phyloP scores from a whole-genome alignment of 2,797 vertebrate species.

The Liparis tanakae region DNA sequence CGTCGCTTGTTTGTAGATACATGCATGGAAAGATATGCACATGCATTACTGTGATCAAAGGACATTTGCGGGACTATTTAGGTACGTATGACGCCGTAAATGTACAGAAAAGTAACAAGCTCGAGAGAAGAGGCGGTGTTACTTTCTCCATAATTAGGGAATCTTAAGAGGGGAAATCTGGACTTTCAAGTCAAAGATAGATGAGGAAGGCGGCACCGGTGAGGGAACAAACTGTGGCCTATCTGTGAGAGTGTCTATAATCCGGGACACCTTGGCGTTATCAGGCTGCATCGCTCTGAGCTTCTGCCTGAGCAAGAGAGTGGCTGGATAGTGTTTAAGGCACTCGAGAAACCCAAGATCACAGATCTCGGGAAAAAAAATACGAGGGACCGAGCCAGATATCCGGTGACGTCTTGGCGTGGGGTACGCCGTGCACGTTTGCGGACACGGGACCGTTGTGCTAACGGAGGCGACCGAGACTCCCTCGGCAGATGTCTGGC shows the following conservation, averaged over 20 bases:
- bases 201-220: slow-evolving; percentile 44
- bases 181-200: slow-evolving; percentile 50
- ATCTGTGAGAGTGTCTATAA: slow-evolving; percentile 70
- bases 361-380: slow-evolving; percentile 8
- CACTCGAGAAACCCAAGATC: slow-evolving; percentile 59
- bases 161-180: slow-evolving; percentile 38
- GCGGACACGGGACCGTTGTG: slow-evolving; percentile 17
- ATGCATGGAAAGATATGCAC: slow-evolving; percentile 7
- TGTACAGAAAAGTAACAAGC: neutral
- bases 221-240: slow-evolving; percentile 62
- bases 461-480: slow-evolving; percentile 24
- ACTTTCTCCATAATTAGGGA: slow-evolving; percentile 23
- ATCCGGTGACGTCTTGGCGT: slow-evolving; percentile 7
- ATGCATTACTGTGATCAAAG: neutral
- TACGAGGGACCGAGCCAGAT: slow-evolving; percentile 4
- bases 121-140: too few relatives aligned
- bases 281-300: slow-evolving; percentile 66
- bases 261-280: slow-evolving; percentile 75
- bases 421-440: slow-evolving; percentile 7
- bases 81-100: neutral
- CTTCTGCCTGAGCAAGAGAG: slow-evolving; percentile 53
- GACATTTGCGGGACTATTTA: neutral
- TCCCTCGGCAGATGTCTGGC: slow-evolving; percentile 25
- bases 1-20: slow-evolving; percentile 11
- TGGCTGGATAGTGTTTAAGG: slow-evolving; percentile 60